Percentiles rank a stretch among this genome's conserved stretches.
Conservation (phyloP, 1,140 invertebrate genomes). For the Eurosta solidaginis region DNA sequence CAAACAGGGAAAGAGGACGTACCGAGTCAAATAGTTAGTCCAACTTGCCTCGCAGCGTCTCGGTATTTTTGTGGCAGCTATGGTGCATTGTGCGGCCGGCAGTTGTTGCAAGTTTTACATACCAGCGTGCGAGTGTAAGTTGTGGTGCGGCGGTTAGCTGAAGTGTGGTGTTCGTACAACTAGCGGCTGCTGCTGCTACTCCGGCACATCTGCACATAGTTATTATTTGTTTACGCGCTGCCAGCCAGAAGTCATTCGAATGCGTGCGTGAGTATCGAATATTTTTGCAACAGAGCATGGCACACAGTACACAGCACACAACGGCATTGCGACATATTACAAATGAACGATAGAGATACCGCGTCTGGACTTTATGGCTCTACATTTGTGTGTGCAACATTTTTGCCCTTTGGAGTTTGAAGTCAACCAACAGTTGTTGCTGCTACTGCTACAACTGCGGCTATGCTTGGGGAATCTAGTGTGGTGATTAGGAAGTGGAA, state of each 20-base stretch:
- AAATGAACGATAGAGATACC: neutral
- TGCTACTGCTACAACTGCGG: neutral
- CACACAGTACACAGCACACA: no score
- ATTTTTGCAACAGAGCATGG: neutral
- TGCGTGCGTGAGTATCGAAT: neutral
- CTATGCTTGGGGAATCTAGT: neutral
- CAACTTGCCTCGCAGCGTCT: neutral
- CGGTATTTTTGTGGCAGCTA: neutral
- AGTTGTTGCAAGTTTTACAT: no score
- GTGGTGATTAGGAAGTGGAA: no score
- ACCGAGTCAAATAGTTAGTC: neutral
- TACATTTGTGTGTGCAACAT: neutral
- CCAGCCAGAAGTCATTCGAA: neutral
- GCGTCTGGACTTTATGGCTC: neutral
- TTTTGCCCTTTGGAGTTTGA: slow-evolving; percentile 4
- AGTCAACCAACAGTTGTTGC: neutral
- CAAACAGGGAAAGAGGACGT: neutral
- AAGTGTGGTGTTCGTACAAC: no score
- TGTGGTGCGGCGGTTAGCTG: neutral
- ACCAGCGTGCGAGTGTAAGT: no score
- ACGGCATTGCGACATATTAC: slow-evolving; percentile 12
- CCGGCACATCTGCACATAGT: neutral
- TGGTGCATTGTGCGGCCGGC: neutral
- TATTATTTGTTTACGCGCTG: slow-evolving; percentile 28
- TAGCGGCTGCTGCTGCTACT: no score